Evolutionary conservation across 2,113 vertebrate species (phyloP).

Genomic region (Alligator sinensis): DNA sequence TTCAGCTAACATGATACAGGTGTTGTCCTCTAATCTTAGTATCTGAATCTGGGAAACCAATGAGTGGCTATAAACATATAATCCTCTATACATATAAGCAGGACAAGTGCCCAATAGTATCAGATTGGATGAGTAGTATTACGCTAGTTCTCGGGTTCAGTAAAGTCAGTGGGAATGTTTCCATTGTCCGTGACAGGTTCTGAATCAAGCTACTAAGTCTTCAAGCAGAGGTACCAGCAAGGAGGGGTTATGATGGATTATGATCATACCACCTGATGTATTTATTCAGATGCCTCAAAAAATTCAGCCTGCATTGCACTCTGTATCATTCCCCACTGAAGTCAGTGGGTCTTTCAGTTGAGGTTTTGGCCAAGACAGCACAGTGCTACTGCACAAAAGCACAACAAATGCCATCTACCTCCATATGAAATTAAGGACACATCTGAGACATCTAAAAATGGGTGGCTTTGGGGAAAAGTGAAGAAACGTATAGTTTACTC

Average conservation of each 20-base stretch:
- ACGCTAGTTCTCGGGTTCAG: background rate
- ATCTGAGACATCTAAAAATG: background rate
- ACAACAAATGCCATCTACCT: background rate
- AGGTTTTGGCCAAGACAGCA: background rate
- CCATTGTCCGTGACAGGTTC: background rate
- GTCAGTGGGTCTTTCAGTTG: background rate
- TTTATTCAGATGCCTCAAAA: background rate
- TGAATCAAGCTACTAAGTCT: background rate
- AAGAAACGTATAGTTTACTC: background rate
- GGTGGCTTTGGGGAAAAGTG: background rate
- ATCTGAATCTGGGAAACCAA: background rate
- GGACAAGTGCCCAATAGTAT: background rate
- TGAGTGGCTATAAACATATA: background rate
- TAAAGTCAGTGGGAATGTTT: background rate
- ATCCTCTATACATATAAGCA: background rate
- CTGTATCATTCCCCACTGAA: background rate
- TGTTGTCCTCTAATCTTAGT: too few species aligned
- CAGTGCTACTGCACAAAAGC: background rate
- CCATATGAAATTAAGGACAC: background rate
- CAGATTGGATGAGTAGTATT: background rate
- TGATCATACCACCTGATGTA: background rate
- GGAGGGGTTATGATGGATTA: background rate
- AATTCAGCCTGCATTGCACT: background rate
- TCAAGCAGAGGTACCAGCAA: background rate
- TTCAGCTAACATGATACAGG: background rate